Evolutionary conservation across 2,113 vertebrate genomes (phyloP).

Genomic region (Phrynocephalus versicolor): DNA sequence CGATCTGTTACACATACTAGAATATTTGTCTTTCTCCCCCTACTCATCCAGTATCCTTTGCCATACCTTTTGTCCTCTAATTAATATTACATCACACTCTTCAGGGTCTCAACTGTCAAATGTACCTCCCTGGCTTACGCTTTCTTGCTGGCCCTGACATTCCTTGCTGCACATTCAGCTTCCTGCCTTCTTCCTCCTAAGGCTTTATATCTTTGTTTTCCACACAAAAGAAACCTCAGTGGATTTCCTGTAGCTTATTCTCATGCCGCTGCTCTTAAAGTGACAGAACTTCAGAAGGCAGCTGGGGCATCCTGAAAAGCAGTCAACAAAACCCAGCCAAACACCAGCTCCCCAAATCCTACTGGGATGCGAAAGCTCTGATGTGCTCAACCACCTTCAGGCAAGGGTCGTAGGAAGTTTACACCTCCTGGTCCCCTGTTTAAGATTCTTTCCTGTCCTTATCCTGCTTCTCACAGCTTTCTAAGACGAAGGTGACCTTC

Average conservation of each 20-base stretch:
- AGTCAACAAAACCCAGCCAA: constrained; percentile 6
- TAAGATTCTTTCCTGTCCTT: constrained; percentile 12
- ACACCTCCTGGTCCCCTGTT: constrained; percentile 17
- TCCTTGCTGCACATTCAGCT: constrained; percentile 39
- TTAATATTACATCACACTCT: constrained; percentile 15
- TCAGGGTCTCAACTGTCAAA: not conserved
- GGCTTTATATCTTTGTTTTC: constrained; percentile 62
- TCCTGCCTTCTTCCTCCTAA: constrained; percentile 62
- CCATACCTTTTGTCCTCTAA: not conserved
- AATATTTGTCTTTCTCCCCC: not conserved
- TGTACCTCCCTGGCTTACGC: not conserved
- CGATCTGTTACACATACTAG: not conserved
- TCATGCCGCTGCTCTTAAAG: constrained; percentile 54
- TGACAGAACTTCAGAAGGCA: constrained; percentile 4
- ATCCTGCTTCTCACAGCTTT: not conserved
- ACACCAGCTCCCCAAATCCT: not conserved
- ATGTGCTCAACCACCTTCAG: not conserved
- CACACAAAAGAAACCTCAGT: constrained; percentile 53
- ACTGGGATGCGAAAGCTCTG: not conserved
- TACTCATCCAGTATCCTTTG: not conserved
- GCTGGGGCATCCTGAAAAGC: constrained; percentile 21
- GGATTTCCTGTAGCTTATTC: constrained; percentile 63
- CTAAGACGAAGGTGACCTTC: not conserved
- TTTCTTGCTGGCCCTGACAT: constrained; percentile 21
- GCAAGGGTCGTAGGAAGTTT: constrained; percentile 44